Conservation (phyloP, 2,113 vertebrate species). For the Pipra filicauda region DNA sequence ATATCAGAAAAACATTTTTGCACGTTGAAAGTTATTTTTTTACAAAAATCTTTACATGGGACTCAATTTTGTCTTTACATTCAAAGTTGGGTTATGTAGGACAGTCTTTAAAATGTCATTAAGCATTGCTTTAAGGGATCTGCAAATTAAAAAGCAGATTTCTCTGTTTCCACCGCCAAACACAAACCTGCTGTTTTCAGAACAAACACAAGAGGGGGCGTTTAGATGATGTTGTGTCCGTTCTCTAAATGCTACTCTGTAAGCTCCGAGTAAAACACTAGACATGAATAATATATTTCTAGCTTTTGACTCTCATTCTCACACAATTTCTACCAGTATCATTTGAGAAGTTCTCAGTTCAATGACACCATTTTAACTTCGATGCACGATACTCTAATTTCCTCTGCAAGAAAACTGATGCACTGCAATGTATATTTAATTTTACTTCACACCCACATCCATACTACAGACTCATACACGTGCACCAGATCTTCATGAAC, state of each 20-base stretch:
- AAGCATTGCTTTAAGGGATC: not conserved
- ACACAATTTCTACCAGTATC: not conserved
- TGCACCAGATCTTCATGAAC: not conserved
- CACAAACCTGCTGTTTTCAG: conserved; percentile 43
- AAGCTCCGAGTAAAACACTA: not conserved
- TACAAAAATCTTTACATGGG: not conserved
- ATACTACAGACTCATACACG: not conserved
- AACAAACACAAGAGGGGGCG: conserved; percentile 70
- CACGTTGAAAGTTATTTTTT: not conserved
- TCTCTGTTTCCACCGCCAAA: not conserved
- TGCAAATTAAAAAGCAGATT: not conserved
- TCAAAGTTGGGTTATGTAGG: not conserved
- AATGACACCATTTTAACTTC: not conserved
- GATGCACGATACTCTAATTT: not conserved
- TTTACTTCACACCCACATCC: not conserved
- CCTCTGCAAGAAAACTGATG: not conserved
- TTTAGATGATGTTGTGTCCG: conserved; percentile 25
- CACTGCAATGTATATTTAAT: not conserved
- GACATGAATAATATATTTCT: not conserved
- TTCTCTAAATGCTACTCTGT: not conserved
- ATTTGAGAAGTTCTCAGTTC: not conserved
- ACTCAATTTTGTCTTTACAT: not conserved
- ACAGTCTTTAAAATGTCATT: not conserved
- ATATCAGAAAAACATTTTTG: not conserved
- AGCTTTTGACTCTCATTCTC: not conserved